These are phyloP conservation scores for Melanotus villosus DNA, from an alignment of 2,888 invertebrate species.

Conservation along the genomic window DNA sequence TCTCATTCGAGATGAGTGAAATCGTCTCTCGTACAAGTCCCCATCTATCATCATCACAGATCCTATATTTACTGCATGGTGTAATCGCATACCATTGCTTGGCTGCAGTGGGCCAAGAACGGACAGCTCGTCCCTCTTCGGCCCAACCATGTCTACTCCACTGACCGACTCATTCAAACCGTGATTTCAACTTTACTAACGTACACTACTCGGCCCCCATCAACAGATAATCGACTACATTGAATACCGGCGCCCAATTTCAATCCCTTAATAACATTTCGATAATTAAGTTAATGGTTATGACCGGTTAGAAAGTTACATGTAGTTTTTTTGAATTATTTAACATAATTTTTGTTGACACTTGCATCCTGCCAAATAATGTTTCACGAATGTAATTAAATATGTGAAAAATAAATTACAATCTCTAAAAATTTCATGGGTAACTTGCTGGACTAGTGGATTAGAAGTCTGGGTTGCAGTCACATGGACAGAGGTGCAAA, in stretches of 20 bases:
- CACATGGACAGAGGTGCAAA: no score
- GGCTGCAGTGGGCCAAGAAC: slow-evolving; percentile 48
- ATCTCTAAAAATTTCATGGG: no score
- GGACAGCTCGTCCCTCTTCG: slow-evolving; percentile 36
- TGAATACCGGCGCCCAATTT: background rate
- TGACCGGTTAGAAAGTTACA: no score
- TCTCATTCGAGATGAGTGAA: slow-evolving; percentile 41
- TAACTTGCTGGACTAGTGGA: no score
- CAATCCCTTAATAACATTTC: background rate
- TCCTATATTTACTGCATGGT: slow-evolving; percentile 61
- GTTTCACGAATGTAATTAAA: no score
- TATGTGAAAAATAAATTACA: no score
- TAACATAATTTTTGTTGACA: no score
- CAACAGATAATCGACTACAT: background rate
- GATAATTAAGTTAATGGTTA: no score
- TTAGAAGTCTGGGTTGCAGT: no score
- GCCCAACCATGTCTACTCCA: slow-evolving; percentile 30
- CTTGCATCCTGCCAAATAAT: no score
- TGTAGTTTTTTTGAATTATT: no score
- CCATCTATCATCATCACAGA: slow-evolving; percentile 63
- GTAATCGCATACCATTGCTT: slow-evolving; percentile 57
- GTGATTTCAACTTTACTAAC: slow-evolving; percentile 52
- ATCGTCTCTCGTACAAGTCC: slow-evolving; percentile 37
- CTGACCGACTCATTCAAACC: slow-evolving; percentile 51
- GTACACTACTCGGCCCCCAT: slow-evolving; percentile 16